These are phyloP conservation scores for Orthonychiurus folsomi DNA, from an alignment of 2,888 invertebrate species.

Conservation along the genomic window DNA sequence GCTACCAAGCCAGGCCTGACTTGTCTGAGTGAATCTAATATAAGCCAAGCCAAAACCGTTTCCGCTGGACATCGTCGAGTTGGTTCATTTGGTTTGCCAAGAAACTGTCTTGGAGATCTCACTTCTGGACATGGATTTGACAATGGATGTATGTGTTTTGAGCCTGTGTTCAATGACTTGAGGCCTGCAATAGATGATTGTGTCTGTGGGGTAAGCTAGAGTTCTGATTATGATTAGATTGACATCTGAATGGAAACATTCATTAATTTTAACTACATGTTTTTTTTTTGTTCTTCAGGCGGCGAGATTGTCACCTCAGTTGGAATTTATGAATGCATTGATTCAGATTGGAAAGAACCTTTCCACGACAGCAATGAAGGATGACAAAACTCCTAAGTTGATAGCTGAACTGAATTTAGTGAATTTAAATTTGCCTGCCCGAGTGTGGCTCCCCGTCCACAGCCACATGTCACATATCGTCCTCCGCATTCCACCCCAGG, in stretches of 20 bases:
- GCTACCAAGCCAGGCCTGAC: slow-evolving; percentile 51
- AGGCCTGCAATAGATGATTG: slow-evolving; percentile 68
- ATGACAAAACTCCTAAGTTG: slow-evolving; percentile 82
- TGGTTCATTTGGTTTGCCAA: slow-evolving; percentile 39
- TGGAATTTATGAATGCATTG: slow-evolving; percentile 78
- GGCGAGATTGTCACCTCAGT: slow-evolving; percentile 69
- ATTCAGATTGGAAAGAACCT: slow-evolving; percentile 77
- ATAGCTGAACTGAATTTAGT: slow-evolving; percentile 86
- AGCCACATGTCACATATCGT: slow-evolving; percentile 76
- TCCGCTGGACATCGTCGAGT: slow-evolving; percentile 31
- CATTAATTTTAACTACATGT: not conserved
- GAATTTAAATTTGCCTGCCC: slow-evolving; percentile 92
- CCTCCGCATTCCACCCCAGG: slow-evolving; percentile 91
- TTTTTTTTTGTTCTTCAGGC: slow-evolving; percentile 53
- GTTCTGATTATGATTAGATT: slow-evolving; percentile 6
- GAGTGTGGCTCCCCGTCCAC: slow-evolving; percentile 94
- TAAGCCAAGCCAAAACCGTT: slow-evolving; percentile 15
- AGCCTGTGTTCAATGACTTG: slow-evolving; percentile 68
- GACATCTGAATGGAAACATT: not conserved
- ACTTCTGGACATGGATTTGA: slow-evolving; percentile 93
- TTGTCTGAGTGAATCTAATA: slow-evolving; percentile 28
- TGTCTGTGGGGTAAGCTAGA: slow-evolving; percentile 57
- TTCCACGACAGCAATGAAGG: slow-evolving; percentile 72
- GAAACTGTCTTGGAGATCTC: slow-evolving; percentile 65
- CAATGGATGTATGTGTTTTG: slow-evolving; percentile 86